Evolutionary conservation across 2,113 vertebrate genomes (phyloP).

Genomic region (Campylomormyrus numenius): DNA sequence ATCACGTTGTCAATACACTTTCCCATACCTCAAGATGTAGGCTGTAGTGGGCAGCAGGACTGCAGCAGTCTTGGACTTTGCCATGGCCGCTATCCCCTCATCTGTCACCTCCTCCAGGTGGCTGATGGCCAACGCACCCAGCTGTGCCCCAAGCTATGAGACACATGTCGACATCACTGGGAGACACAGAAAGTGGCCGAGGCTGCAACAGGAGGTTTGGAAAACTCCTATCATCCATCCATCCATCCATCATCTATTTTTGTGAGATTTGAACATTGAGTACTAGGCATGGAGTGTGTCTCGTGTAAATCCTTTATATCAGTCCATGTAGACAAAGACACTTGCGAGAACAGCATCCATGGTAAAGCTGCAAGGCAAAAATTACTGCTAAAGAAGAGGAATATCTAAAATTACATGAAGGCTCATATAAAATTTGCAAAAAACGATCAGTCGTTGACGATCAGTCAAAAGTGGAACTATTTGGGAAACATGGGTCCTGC

Average conservation of each 20-base stretch:
- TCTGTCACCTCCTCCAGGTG: conserved; percentile 90
- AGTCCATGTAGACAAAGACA: neutral
- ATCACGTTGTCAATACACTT: neutral
- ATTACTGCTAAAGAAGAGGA: neutral
- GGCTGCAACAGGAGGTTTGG: neutral
- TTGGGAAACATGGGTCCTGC: neutral
- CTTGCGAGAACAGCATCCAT: neutral
- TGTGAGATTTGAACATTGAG: neutral
- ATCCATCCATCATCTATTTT: neutral
- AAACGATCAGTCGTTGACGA: neutral
- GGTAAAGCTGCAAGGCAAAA: neutral
- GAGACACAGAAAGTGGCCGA: neutral
- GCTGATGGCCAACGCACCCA: conserved; percentile 82
- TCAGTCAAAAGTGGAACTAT: neutral
- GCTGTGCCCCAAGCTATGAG: conserved; percentile 77
- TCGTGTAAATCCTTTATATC: neutral
- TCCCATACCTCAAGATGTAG: conserved; percentile 81
- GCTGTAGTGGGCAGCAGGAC: conserved; percentile 90
- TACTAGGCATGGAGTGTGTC: neutral
- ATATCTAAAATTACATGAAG: neutral
- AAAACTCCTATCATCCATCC: neutral
- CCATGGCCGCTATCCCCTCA: conserved; percentile 81
- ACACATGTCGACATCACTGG: neutral
- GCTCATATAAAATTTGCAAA: neutral
- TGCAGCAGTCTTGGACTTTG: conserved; percentile 67